These are phyloP conservation scores for Peromyscus californicus DNA, from an alignment of 2,113 vertebrate species.

Conservation along the genomic window DNA sequence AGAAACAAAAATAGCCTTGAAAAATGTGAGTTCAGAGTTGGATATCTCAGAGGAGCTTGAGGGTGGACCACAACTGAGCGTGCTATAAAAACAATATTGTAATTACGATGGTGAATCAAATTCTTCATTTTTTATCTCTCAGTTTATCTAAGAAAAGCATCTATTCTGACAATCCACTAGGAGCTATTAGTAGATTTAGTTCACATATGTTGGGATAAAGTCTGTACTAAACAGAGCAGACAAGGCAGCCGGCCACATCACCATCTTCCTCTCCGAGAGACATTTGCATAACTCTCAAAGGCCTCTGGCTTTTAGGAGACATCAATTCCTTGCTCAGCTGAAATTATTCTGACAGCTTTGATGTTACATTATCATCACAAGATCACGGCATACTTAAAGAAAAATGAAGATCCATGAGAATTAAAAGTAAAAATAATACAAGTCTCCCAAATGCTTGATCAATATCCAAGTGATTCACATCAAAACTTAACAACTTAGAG, in stretches of 20 bases:
- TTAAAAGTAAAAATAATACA: slow-evolving; percentile 58
- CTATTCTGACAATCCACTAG: slow-evolving; percentile 8
- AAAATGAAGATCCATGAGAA: slow-evolving; percentile 57
- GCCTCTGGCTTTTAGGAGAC: slow-evolving; percentile 56
- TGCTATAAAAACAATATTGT: slow-evolving; percentile 43
- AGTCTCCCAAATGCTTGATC: slow-evolving; percentile 47
- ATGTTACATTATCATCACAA: slow-evolving; percentile 69
- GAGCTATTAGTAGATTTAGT: background rate
- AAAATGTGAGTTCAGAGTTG: slow-evolving; percentile 44
- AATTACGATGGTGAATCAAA: background rate
- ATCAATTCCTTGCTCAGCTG: slow-evolving; percentile 49
- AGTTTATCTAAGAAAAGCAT: background rate
- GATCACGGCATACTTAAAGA: slow-evolving; percentile 63
- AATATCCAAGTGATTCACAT: slow-evolving; percentile 24
- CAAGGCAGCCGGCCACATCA: background rate
- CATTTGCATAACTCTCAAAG: slow-evolving; percentile 2
- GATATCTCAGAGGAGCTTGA: background rate
- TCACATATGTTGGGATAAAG: background rate
- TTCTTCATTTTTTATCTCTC: slow-evolving; percentile 27
- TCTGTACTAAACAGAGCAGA: slow-evolving; percentile 10
- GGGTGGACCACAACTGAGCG: background rate
- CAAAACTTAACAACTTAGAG: slow-evolving; percentile 61
- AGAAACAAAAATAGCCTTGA: slow-evolving; percentile 59
- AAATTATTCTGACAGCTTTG: slow-evolving; percentile 71
- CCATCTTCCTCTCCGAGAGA: slow-evolving; percentile 39